Evolutionary conservation across 2,888 invertebrate genomes (phyloP).

Genomic region (Leptopilina drosophilae): DNA sequence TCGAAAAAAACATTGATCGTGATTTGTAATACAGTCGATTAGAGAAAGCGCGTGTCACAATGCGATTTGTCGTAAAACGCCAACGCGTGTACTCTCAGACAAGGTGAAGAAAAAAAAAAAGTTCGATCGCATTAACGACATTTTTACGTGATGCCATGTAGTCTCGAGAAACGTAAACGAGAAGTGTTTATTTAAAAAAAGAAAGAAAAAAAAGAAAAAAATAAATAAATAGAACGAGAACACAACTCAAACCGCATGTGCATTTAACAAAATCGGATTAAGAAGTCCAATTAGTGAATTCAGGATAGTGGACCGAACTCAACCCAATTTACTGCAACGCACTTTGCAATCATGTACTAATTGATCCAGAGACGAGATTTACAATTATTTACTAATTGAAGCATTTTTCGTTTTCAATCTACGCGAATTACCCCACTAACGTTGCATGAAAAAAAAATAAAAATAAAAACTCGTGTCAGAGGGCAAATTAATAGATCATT

Average conservation of each 20-base stretch:
- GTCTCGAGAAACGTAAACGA: conserved; percentile 30
- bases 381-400: conserved; percentile 41
- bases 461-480: background rate
- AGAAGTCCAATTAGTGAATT: conserved; percentile 56
- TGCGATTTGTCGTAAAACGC: conserved; percentile 60
- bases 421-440: conserved; percentile 27
- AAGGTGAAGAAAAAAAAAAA: background rate
- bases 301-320: conserved; percentile 43
- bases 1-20: background rate
- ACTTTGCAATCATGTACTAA: conserved; percentile 35
- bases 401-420: conserved; percentile 25
- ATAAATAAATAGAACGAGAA: conserved; percentile 16
- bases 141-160: conserved; percentile 62
- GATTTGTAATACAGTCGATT: background rate
- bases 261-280: conserved; percentile 59
- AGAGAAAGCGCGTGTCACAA: conserved; percentile 56
- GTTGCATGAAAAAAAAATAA: conserved; percentile 11
- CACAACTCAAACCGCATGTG: conserved; percentile 16
- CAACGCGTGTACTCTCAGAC: background rate
- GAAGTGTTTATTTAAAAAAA: background rate
- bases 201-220: conserved; percentile 2
- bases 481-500: conserved; percentile 16
- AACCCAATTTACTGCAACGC: conserved; percentile 33
- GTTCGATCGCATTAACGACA: conserved; percentile 64
- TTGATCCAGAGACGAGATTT: conserved; percentile 36